Conservation (phyloP, 2,888 invertebrate genomes). For the Troglohyphantes excavatus region DNA sequence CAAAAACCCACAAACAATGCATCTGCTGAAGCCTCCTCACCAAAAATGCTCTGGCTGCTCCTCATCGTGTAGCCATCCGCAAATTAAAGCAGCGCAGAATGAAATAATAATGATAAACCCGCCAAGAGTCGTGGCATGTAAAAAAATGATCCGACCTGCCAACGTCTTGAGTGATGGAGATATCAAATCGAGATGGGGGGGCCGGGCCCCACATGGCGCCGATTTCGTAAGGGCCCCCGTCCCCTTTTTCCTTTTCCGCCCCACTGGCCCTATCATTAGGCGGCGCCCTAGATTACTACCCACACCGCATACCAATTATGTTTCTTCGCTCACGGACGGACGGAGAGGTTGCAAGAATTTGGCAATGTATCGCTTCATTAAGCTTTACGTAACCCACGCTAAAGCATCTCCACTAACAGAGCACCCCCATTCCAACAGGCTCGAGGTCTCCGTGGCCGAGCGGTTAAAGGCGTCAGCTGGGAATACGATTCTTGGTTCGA, state of each 20-base stretch:
- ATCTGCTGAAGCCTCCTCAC: background rate
- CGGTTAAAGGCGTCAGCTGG: too few relatives aligned
- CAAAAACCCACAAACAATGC: constrained; percentile 29
- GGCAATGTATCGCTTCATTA: constrained; percentile 59
- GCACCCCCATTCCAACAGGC: too few relatives aligned
- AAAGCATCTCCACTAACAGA: too few relatives aligned
- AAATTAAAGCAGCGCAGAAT: background rate
- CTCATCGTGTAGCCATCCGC: background rate
- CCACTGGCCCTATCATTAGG: constrained; percentile 71
- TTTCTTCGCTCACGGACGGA: background rate
- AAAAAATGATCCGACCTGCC: constrained; percentile 71
- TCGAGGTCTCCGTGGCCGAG: too few relatives aligned
- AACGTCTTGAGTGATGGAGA: constrained; percentile 78
- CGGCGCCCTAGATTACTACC: constrained; percentile 78
- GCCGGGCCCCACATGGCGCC: constrained; percentile 78
- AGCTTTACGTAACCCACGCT: background rate
- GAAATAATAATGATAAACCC: constrained; percentile 1
- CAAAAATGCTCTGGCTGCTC: background rate
- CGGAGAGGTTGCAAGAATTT: constrained; percentile 54
- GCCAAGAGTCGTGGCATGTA: constrained; percentile 65
- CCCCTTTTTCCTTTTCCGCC: constrained; percentile 48
- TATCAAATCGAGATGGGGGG: constrained; percentile 78
- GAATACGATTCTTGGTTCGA: too few relatives aligned
- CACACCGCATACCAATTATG: constrained; percentile 74
- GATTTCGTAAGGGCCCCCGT: constrained; percentile 65